Conservation (phyloP, 2,888 invertebrate species). For the Lasioglossum lativentre region DNA sequence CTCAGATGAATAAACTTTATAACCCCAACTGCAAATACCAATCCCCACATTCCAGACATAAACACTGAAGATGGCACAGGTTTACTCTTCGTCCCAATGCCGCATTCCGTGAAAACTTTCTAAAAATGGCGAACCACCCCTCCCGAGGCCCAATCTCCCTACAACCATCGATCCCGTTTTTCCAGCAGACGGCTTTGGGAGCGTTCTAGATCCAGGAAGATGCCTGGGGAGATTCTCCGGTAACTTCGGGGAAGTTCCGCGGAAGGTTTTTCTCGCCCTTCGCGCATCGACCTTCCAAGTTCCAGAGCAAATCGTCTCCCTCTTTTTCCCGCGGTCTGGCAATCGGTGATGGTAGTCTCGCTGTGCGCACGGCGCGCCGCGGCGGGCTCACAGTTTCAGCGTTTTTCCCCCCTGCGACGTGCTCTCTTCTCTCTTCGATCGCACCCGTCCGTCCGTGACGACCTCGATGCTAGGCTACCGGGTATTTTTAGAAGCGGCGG, state of each 20-base stretch:
- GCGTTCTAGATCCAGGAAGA: not conserved
- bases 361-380: not conserved
- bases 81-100: not conserved
- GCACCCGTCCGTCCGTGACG: conserved; percentile 55
- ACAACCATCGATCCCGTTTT: not conserved
- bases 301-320: not conserved
- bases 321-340: not conserved
- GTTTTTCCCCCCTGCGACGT: conserved; percentile 47
- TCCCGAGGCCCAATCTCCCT: not conserved
- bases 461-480: conserved; percentile 62
- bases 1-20: not conserved
- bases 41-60: too few relatives aligned
- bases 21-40: not conserved
- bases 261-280: conserved; percentile 1
- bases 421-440: conserved; percentile 58
- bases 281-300: not conserved
- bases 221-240: not conserved
- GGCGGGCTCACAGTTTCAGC: conserved; percentile 17
- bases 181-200: not conserved
- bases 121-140: not conserved
- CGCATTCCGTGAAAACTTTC: not conserved
- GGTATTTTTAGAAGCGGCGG: conserved; percentile 69
- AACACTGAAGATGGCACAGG: not conserved
- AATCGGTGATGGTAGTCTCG: not conserved
- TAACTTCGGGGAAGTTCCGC: not conserved